These are phyloP conservation scores for Dione juno DNA, from an alignment of 2,888 invertebrate genomes.

Conservation along the genomic window DNA sequence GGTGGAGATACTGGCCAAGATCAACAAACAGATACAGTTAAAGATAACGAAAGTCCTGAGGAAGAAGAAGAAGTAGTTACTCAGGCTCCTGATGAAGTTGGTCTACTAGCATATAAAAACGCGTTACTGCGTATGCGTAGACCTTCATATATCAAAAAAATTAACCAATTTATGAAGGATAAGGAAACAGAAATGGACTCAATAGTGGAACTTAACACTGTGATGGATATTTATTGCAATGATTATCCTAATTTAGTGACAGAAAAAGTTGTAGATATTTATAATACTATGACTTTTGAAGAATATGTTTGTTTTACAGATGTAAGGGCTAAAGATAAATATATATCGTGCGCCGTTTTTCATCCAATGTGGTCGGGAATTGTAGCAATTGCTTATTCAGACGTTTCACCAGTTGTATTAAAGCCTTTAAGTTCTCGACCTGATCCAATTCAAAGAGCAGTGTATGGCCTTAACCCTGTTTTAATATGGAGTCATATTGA, in stretches of 20 bases:
- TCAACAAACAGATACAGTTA: slow-evolving; percentile 41
- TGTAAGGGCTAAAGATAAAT: slow-evolving; percentile 86
- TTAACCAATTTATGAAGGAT: slow-evolving; percentile 61
- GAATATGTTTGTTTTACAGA: slow-evolving; percentile 87
- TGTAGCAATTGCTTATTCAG: slow-evolving; percentile 86
- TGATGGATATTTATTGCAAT: slow-evolving; percentile 85
- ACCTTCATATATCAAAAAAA: slow-evolving; percentile 66
- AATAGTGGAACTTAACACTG: slow-evolving; percentile 73
- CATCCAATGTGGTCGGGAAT: slow-evolving; percentile 89
- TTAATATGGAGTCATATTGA: slow-evolving; percentile 90
- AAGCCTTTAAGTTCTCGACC: slow-evolving; percentile 66
- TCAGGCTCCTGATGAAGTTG: slow-evolving; percentile 62
- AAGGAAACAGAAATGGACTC: slow-evolving; percentile 63
- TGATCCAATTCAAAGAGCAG: slow-evolving; percentile 81
- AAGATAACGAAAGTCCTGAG: slow-evolving; percentile 56
- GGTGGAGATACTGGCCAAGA: slow-evolving; percentile 60
- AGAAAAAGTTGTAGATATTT: slow-evolving; percentile 60
- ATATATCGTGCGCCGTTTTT: slow-evolving; percentile 86
- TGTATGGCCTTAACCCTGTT: slow-evolving; percentile 86
- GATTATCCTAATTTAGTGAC: slow-evolving; percentile 83
- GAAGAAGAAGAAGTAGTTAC: slow-evolving; percentile 53
- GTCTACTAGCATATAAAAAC: slow-evolving; percentile 60
- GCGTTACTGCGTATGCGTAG: slow-evolving; percentile 67
- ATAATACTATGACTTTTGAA: slow-evolving; percentile 69
- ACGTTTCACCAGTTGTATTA: slow-evolving; percentile 79